These are phyloP conservation scores for Protobothrops mucrosquamatus DNA, from an alignment of 2,113 vertebrate genomes.

Conservation along the genomic window DNA sequence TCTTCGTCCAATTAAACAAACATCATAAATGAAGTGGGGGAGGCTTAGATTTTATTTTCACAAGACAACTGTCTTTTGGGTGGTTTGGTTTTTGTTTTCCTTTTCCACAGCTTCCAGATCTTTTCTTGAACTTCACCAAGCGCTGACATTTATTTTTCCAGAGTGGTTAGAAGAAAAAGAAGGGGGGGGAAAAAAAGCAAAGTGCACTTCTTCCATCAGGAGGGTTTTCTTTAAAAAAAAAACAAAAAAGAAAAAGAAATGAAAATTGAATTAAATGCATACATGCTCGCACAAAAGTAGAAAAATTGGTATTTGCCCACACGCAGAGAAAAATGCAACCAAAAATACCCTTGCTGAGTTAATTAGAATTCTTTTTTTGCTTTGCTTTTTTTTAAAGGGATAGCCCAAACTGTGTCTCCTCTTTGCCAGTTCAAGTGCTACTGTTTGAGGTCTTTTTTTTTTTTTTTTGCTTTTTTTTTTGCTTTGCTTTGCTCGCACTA, in stretches of 20 bases:
- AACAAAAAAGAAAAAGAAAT: not conserved
- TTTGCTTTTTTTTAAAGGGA: slow-evolving; percentile 59
- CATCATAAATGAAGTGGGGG: slow-evolving; percentile 50
- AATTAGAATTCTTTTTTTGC: slow-evolving; percentile 16
- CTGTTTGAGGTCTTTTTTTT: slow-evolving; percentile 53
- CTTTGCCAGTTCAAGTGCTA: slow-evolving; percentile 77
- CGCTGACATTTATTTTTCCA: slow-evolving; percentile 71
- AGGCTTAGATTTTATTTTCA: slow-evolving; percentile 52
- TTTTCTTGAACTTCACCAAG: slow-evolving; percentile 75
- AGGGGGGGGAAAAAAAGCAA: slow-evolving; percentile 31
- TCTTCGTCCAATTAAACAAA: slow-evolving; percentile 66
- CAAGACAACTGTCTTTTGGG: slow-evolving; percentile 68
- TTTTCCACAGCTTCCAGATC: slow-evolving; percentile 74
- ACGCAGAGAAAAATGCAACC: slow-evolving; percentile 52
- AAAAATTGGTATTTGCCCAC: slow-evolving; percentile 55
- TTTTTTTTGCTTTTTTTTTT: not conserved
- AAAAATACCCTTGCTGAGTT: slow-evolving; percentile 68
- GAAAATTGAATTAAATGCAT: slow-evolving; percentile 51
- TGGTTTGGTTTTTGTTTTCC: slow-evolving; percentile 71
- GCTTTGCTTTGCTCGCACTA: slow-evolving; percentile 68
- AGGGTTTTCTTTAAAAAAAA: slow-evolving; percentile 23
- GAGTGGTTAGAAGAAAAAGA: slow-evolving; percentile 63
- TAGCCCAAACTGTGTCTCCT: slow-evolving; percentile 73
- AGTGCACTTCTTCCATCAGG: slow-evolving; percentile 73
- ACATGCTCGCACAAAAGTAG: slow-evolving; percentile 3